Evolutionary conservation across 2,888 invertebrate genomes (phyloP).

Genomic region (Drosophila histrio): DNA sequence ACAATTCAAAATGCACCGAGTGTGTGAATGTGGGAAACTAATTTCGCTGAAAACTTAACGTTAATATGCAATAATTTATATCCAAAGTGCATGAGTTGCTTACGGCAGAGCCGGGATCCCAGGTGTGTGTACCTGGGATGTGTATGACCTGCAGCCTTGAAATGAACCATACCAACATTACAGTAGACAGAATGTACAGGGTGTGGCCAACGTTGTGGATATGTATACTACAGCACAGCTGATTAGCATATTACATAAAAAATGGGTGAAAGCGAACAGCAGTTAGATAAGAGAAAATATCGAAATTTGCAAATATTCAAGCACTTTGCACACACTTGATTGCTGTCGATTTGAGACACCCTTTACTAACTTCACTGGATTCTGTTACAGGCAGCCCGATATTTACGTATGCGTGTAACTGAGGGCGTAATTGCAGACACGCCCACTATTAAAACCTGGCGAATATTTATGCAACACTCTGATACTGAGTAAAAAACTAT

Average conservation of each 20-base stretch:
- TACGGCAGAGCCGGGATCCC: slow-evolving; percentile 26
- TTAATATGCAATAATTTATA: slow-evolving; percentile 76
- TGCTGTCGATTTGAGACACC: slow-evolving; percentile 13
- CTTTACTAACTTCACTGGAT: slow-evolving; percentile 33
- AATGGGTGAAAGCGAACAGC: slow-evolving; percentile 1
- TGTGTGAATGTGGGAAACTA: slow-evolving; percentile 49
- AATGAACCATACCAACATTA: background rate
- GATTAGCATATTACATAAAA: slow-evolving; percentile 10
- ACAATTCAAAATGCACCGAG: slow-evolving; percentile 47
- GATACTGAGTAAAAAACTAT: slow-evolving; percentile 45
- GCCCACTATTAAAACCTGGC: slow-evolving; percentile 52
- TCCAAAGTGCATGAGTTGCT: slow-evolving; percentile 54
- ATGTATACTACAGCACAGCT: background rate
- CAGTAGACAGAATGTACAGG: slow-evolving; percentile 14
- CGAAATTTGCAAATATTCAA: background rate
- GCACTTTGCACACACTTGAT: too few species aligned
- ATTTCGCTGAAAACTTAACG: slow-evolving; percentile 75
- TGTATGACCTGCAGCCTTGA: slow-evolving; percentile 47
- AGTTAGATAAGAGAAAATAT: slow-evolving; percentile 3
- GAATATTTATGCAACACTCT: slow-evolving; percentile 70
- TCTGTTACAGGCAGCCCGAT: slow-evolving; percentile 22
- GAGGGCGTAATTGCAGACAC: slow-evolving; percentile 64
- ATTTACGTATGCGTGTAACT: slow-evolving; percentile 26
- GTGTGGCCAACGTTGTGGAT: slow-evolving; percentile 13
- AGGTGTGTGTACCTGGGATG: slow-evolving; percentile 4